These are phyloP conservation scores for Ylistrum balloti DNA, from an alignment of 1,140 invertebrate species.

Conservation along the genomic window DNA sequence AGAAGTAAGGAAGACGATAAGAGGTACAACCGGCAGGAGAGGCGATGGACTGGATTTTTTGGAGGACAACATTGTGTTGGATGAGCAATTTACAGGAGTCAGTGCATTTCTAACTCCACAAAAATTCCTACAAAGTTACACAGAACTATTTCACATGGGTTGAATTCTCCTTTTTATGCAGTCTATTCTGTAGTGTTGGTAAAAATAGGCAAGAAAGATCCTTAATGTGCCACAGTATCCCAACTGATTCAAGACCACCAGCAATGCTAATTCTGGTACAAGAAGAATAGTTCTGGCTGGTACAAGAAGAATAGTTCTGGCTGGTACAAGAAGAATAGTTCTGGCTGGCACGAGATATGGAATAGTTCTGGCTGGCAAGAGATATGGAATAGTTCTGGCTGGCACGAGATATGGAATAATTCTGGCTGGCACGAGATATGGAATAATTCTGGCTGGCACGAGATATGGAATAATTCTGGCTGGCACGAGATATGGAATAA, in stretches of 20 bases:
- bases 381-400: too few relatives aligned
- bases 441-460: not conserved
- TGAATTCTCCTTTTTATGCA: not conserved
- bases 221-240: not conserved
- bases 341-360: not conserved
- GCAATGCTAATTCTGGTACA: slow-evolving; percentile 6
- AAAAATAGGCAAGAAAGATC: not conserved
- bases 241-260: not conserved
- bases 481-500: too few relatives aligned
- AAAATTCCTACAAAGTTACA: not conserved
- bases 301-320: too few relatives aligned
- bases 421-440: too few relatives aligned
- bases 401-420: too few relatives aligned
- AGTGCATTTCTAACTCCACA: not conserved
- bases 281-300: too few relatives aligned
- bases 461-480: too few relatives aligned
- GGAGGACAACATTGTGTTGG: not conserved
- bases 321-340: too few relatives aligned
- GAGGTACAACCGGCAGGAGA: not conserved
- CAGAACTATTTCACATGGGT: not conserved
- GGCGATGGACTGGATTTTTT: not conserved
- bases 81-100: not conserved
- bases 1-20: not conserved
- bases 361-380: too few relatives aligned
- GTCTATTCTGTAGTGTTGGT: not conserved